Base-by-base conservation (phyloP, 2,113 vertebrate species). In the Paraplagusia blochii region DNA sequence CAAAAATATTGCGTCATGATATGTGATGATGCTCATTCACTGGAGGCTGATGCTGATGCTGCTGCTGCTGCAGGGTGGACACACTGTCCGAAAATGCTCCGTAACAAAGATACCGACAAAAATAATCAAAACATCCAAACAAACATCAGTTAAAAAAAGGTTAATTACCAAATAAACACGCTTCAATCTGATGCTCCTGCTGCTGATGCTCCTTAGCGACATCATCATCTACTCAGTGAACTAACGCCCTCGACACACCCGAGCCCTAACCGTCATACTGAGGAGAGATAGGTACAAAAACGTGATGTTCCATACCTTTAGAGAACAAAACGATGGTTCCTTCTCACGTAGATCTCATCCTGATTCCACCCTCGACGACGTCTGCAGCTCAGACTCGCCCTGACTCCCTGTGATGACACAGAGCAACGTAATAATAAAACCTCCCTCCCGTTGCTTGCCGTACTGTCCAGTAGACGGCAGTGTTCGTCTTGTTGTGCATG, bases 301-400 rank as follows among this genome's bases (percentile, higher is more conserved):
- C 4, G n/a, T 56, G 22, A 36, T 5, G 29, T 44, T 7, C 50
- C 82, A 2, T 82, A 83, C 74, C 77, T 46, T 73, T 49, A 1
- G 22, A 19, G 58, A 36, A 56, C 22, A 47, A 51, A 0, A 29
- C 10, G 57, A 55, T 58, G 46, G 39, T 19, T 68, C 72, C 17
- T 65, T 40, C 38, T 78, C 69, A 61, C 67, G 34, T 15, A 72
- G 70, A 70, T 78, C 45, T 69, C 80, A 72, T 87, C 79, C 74
- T 72, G 65, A 8, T 58, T 8, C 44, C n/a, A 48, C 17, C 19
- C 67, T 79, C 74, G 82, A 82, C 75, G 69, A 68, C 52, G 76
- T 64, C 85, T 86, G 87, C 87, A 83, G 78, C 7, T 66, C 63
- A 57, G 87, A 89, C 89, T 87, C 89, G 88, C 89, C 88, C 89